Percentiles rank a stretch among this genome's conserved stretches.
phyloP scores from a whole-genome alignment of 2,888 invertebrate species.

The Melolontha melolontha region DNA sequence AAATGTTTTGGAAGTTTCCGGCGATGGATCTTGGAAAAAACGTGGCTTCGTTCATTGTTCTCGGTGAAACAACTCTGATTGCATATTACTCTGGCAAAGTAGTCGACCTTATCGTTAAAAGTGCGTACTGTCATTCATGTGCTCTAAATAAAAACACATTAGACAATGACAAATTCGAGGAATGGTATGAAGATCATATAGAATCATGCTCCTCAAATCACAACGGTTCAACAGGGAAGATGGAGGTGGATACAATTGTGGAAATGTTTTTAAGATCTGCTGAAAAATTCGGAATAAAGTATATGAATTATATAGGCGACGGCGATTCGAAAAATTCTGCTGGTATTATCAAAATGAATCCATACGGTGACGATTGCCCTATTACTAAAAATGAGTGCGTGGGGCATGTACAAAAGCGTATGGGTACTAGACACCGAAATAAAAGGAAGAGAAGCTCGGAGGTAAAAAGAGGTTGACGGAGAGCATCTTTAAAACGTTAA shows the following conservation, averaged over 20 bases:
- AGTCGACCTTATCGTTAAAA: no score
- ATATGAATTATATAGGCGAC: conserved; percentile 48
- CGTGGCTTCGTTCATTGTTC: no score
- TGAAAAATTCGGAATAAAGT: conserved; percentile 43
- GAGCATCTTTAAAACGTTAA: conserved; percentile 41
- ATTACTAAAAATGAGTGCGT: conserved; percentile 38
- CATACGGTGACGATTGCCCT: conserved; percentile 42
- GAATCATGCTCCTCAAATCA: conserved; percentile 48
- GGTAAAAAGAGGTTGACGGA: conserved; percentile 44
- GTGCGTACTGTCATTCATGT: no score
- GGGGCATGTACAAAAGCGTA: conserved; percentile 35
- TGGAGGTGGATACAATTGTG: conserved; percentile 45
- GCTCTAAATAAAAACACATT: no score
- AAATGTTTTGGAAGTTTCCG: no score
- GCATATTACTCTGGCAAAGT: no score
- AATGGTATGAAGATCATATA: conserved; percentile 46
- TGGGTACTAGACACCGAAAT: conserved; percentile 44
- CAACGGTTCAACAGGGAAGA: conserved; percentile 48
- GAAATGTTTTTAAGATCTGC: conserved; percentile 42
- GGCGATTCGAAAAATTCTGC: conserved; percentile 49
- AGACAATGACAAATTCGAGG: conserved; percentile 44
- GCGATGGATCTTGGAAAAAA: no score
- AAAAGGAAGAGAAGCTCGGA: no score
- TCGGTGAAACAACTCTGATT: no score
- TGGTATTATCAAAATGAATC: conserved; percentile 47